Base-by-base conservation (phyloP, 2,888 invertebrate genomes). In the Sycophila texana region DNA sequence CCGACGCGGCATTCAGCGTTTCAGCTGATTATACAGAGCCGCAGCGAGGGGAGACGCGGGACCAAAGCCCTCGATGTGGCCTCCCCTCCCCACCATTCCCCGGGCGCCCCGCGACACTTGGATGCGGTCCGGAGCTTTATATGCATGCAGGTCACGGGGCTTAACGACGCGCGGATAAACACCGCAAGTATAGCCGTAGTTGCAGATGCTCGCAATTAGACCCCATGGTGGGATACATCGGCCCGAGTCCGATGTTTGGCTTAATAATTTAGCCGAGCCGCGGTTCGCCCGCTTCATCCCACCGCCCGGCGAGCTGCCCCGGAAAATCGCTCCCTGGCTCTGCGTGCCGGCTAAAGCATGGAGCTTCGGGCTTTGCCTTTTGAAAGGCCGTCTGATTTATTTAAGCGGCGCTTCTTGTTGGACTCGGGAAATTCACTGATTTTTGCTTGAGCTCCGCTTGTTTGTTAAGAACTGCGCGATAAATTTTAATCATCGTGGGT, bases 101-200 rank as follows among this genome's bases (percentile, higher is more conserved):
- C 3, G 26, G 26, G 26, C 3, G 26, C 26, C 39, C 3, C 39
- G 39, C 39, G 39, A 39, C 39, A 39, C 7, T 20, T n/a, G 57
- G n/a, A 1, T 57, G 18, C 20, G n/a, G 77, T 7, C 39, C 39
- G 13, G 16, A 39, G 63, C 63, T 65, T 18, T 47, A 71, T 58
- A 63, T 16, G 18, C 57, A n/a, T 49, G 26, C 22, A 47, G 51
- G 20, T 39, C 18, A 51, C 12, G 18, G 14, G 51, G 74, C 60
- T 74, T 67, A 74, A 74, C 74, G 51, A 67, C 57, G 67, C 30
- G 51, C 60, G 51, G 51, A 74, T 60, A 67, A 74, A 67, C 47
- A 67, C 60, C 74, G 51, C 74, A 74, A 74, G 74, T 74, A 67
- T 30, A 55, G 65, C 47, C 16, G 16, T 2, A 18, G 58, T 0